Base-by-base conservation (phyloP, 2,888 invertebrate genomes). In the Hybos culiciformis region DNA sequence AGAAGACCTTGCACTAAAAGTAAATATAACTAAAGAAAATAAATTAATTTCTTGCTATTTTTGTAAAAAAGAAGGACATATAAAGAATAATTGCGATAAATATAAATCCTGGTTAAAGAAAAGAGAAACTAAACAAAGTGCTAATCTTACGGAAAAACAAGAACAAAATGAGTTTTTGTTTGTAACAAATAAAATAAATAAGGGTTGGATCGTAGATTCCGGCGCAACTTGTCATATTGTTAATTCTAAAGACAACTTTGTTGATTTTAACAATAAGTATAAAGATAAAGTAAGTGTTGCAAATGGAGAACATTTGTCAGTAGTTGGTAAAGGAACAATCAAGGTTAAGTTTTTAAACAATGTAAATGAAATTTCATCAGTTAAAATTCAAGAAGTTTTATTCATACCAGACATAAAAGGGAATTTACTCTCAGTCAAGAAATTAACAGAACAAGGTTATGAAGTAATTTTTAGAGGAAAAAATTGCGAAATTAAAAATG, bases 271-370 rank as follows among this genome's bases (percentile, higher is more conserved):
- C 9, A 23, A 7, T 23, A 23, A 23, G 5, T 9, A 23, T 23
- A 23, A 23, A 23, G 23, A 23, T 7, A 23, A 23, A 7, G 9
- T 23, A 7, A 7, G 5, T 23, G 15, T 45, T 2, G 45, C 31
- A 21, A 42, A 36, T 17, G 45, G 42, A 12, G 21, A 34, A 29
- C 7, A 21, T 18, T 12, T 33, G 7, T 19, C 6, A 6, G 39
- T 39, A 1, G 4, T 15, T 6, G 45, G 45, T 12, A 45, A 26
- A 2, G 42, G 45, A 3, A 36, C 2, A 2, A 39, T 23, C 5
- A 17, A 26, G 11, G 6, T 45, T 3, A 17, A 19, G 3, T 39
- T 42, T 23, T 19, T 26, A 12, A 6, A 26, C 26, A 26, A 26
- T 7, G 7, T 5, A 5, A 12, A 12, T 26, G 12, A 5, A 12